phyloP scores from a whole-genome alignment of 2,113 vertebrate species.

The Hylia prasina region DNA sequence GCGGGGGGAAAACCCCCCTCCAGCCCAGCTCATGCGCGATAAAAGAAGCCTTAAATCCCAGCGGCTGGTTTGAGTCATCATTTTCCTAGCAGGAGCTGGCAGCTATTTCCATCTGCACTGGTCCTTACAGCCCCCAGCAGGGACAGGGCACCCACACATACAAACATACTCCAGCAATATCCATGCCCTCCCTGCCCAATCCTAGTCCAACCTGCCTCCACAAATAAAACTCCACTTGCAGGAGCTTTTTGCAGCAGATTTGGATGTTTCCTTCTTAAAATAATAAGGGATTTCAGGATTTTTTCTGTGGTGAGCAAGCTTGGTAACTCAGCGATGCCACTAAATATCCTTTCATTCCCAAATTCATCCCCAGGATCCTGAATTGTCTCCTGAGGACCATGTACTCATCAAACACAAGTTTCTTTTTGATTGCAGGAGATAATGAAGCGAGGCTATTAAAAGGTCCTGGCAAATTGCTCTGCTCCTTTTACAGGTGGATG shows the following conservation, averaged over 20 bases:
- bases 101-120: background rate
- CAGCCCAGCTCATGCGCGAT: background rate
- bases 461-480: background rate
- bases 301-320: background rate
- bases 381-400: background rate
- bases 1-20: background rate
- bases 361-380: background rate
- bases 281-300: background rate
- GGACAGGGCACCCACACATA: background rate
- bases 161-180: background rate
- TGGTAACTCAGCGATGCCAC: rapidly evolving
- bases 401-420: background rate
- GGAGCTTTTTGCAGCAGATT: background rate
- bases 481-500: background rate
- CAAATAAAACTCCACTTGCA: background rate
- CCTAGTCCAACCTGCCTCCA: background rate
- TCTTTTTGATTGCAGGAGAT: background rate
- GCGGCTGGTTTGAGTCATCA: background rate
- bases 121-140: background rate
- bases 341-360: background rate
- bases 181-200: background rate
- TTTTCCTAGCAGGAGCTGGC: background rate
- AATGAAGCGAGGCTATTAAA: background rate
- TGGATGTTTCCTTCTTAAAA: background rate
- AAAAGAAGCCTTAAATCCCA: background rate